phyloP scores from a whole-genome alignment of 1,140 invertebrate genomes.

The Venustaconcha ellipsiformis region DNA sequence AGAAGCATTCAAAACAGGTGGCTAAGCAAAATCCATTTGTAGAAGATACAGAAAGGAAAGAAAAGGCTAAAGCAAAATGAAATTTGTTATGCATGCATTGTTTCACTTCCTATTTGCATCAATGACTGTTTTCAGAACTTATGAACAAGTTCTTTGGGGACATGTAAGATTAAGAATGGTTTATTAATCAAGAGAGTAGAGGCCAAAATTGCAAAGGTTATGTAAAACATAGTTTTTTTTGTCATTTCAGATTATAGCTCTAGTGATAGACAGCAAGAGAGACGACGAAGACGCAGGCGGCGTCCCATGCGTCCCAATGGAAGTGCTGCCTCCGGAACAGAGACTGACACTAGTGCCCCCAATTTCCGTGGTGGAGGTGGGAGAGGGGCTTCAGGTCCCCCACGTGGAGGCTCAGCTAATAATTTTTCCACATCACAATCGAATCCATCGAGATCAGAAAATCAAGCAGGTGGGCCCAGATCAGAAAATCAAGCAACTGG shows the following conservation, averaged over 20 bases:
- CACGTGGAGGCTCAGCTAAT: constrained; percentile 9
- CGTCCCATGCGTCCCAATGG: constrained; percentile 49
- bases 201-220: background rate
- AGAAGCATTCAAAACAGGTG: too few species aligned
- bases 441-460: constrained; percentile 16
- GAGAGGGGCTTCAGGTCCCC: constrained; percentile 5
- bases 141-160: too few species aligned
- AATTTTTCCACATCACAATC: constrained; percentile 3
- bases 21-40: too few species aligned
- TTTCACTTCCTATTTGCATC: too few species aligned
- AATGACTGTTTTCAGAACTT: too few species aligned
- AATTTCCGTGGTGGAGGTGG: constrained; percentile 39
- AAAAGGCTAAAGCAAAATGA: too few species aligned
- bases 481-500: constrained; percentile 13
- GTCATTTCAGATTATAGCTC: constrained; percentile 39
- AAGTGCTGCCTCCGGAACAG: constrained; percentile 61
- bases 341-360: constrained; percentile 64
- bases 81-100: too few species aligned
- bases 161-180: too few species aligned
- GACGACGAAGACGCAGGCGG: constrained; percentile 43
- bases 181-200: too few species aligned
- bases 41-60: too few species aligned
- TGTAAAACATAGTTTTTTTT: background rate
- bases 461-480: constrained; percentile 6
- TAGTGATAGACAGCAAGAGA: constrained; percentile 45